Base-by-base conservation (phyloP, 2,888 invertebrate species). In the Callyntrura guangdongensis region DNA sequence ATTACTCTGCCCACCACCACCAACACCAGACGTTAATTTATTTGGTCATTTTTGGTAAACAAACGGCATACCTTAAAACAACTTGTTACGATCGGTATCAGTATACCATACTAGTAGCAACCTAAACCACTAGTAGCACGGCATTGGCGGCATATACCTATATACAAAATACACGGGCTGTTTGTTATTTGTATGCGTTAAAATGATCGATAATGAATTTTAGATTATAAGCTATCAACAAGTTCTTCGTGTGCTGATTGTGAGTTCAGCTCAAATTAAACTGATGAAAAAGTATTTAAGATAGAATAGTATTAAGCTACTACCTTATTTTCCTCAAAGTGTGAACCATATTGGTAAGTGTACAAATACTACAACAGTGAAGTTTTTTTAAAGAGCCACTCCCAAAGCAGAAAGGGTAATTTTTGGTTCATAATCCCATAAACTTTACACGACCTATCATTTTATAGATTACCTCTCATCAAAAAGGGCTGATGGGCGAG, bases 401-500 rank as follows among this genome's bases (percentile, higher is more conserved):
- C 77, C 86, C 86, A 69, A n/a, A 86, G n/a, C n/a, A 74, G 45
- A 77, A 20, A 59, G 47, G 25, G 47, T 47, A 14, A 77, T 25
- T 61, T n/a, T 25, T 86, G 77, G 45, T 56, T 45, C 85, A 74
- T 36, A 22, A 77, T 47, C 27, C 12, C 14, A 86, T 64, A 36
- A 2, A 4, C 36, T 36, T 36, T 36, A 36, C 36, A 36, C 36
- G 36, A 4, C 36, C 36, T 47, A 61, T 45, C 47, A 64, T 61
- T 12, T 67, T 17, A 36, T 17, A 12, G 56, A 0, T 49, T 59
- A 59, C 61, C 12, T 36, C 17, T 64, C n/a, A 47, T 82, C 45
- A 82, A 82, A 64, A 14, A 27, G 61, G 77, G 56, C 6, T 72
- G 56, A 85, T 77, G 86, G 86, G 86, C 86, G 86, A 86, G 85